These are phyloP conservation scores for Anhinga rufa DNA, from an alignment of 2,113 vertebrate genomes.

Conservation along the genomic window DNA sequence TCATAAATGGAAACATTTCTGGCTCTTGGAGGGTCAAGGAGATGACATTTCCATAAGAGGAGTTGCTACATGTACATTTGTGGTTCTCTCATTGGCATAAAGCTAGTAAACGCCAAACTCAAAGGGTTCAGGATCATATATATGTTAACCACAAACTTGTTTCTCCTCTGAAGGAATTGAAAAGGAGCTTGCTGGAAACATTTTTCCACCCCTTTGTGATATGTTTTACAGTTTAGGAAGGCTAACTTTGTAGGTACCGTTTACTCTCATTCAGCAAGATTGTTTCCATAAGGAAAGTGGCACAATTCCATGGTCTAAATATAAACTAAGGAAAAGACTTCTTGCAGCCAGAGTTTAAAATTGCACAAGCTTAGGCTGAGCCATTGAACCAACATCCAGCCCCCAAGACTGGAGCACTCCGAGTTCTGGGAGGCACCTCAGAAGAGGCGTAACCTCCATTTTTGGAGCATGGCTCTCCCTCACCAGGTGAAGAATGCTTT, in stretches of 20 bases:
- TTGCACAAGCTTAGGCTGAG: neutral
- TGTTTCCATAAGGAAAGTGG: neutral
- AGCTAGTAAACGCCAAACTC: neutral
- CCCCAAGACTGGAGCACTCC: fast-evolving
- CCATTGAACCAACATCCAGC: neutral
- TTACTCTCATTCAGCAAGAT: neutral
- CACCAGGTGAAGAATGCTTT: neutral
- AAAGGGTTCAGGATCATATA: neutral
- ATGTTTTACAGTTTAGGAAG: neutral
- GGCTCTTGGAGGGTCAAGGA: neutral
- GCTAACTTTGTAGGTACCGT: neutral
- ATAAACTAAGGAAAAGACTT: neutral
- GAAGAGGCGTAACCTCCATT: fast-evolving
- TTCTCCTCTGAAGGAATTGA: neutral
- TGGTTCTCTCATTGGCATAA: neutral
- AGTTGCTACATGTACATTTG: neutral
- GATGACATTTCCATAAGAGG: neutral
- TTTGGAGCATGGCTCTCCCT: neutral
- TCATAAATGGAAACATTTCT: constrained; percentile 23
- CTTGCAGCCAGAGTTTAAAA: neutral
- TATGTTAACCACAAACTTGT: neutral
- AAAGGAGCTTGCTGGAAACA: neutral
- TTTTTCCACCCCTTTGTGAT: neutral
- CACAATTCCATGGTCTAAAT: neutral
- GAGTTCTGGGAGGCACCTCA: fast-evolving